phyloP scores from a whole-genome alignment of 2,797 vertebrate species.

The Megalops cyprinoides region DNA sequence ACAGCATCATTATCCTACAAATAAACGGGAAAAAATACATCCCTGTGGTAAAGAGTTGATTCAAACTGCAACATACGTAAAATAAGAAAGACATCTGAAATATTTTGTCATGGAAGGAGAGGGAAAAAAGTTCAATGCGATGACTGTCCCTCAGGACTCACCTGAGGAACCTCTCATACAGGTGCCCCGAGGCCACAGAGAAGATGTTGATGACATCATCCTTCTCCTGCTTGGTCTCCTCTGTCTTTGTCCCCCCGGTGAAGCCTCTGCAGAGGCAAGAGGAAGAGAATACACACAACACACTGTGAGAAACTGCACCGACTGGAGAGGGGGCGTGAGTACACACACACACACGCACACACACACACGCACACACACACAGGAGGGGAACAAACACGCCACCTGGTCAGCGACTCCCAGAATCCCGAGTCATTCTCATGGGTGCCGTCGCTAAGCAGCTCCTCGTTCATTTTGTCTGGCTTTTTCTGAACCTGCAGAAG shows the following conservation, averaged over 20 bases:
- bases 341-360: neutral
- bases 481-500: constrained; percentile 92
- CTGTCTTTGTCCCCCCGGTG: constrained; percentile 83
- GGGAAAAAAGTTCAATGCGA: neutral
- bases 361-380: too few species aligned
- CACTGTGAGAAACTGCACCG: too few species aligned
- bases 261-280: constrained; percentile 80
- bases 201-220: constrained; percentile 97
- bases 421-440: constrained; percentile 89
- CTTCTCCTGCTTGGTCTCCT: constrained; percentile 89
- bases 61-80: neutral
- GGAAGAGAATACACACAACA: neutral
- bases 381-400: neutral
- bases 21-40: neutral
- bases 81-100: neutral
- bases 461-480: constrained; percentile 91
- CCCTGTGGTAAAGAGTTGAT: neutral
- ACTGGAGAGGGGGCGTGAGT: too few species aligned
- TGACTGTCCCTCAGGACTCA: constrained; percentile 57
- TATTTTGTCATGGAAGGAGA: neutral
- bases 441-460: constrained; percentile 88
- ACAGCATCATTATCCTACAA: constrained; percentile 97
- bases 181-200: constrained; percentile 94
- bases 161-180: constrained; percentile 97
- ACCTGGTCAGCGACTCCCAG: constrained; percentile 86